Conservation (phyloP, 2,113 vertebrate genomes). For the Mus spicilegus region DNA sequence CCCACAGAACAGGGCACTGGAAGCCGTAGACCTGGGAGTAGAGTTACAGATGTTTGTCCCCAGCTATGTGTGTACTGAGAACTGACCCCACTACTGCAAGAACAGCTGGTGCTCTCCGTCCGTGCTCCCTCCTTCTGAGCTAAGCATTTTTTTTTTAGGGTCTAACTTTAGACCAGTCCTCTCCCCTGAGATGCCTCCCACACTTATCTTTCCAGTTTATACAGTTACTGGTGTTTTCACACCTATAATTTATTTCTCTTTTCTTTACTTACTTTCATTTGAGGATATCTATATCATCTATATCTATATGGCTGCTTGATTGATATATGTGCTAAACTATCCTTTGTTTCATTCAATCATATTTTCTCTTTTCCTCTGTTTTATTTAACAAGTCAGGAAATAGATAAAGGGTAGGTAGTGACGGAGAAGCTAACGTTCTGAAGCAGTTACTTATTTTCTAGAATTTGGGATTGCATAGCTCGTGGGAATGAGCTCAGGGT, state of each 20-base stretch:
- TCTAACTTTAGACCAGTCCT: neutral
- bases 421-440: conserved; percentile 18
- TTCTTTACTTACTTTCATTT: conserved; percentile 9
- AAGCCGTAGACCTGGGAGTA: neutral
- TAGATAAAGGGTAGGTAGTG: neutral
- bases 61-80: neutral
- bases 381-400: conserved; percentile 22
- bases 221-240: neutral
- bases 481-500: neutral
- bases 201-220: neutral
- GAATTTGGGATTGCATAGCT: neutral
- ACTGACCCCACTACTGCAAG: neutral
- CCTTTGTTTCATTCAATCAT: neutral
- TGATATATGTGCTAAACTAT: conserved; percentile 1
- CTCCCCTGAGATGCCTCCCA: neutral
- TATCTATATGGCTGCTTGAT: neutral
- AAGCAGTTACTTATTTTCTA: neutral
- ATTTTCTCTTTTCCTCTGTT: neutral
- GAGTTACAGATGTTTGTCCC: neutral
- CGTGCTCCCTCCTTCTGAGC: neutral
- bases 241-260: neutral
- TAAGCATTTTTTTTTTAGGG: neutral
- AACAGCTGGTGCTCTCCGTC: neutral
- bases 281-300: neutral
- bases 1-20: neutral